Evolutionary conservation across 2,797 vertebrate species (phyloP).

Genomic region (Peromyscus attwateri): DNA sequence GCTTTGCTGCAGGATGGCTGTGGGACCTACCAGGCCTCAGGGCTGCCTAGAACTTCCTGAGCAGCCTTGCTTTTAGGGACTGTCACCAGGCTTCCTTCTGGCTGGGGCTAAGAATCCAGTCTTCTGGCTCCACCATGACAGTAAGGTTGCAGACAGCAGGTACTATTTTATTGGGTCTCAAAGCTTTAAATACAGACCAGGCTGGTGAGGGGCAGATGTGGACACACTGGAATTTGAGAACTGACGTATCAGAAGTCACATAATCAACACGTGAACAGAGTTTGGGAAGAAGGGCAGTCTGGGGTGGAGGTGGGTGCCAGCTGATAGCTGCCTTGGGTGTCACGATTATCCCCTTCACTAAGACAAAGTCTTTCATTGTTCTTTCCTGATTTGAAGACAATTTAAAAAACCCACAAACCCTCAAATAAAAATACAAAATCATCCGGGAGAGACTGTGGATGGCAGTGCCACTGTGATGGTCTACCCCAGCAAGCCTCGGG

Average conservation of each 20-base stretch:
- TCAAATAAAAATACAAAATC: slow-evolving; percentile 75
- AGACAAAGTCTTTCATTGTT: slow-evolving; percentile 74
- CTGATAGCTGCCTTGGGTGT: not conserved
- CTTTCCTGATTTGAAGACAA: slow-evolving; percentile 78
- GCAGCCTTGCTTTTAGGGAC: not conserved
- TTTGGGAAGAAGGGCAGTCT: slow-evolving; percentile 43
- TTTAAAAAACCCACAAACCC: slow-evolving; percentile 42
- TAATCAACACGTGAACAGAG: slow-evolving; percentile 72
- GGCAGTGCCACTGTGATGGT: not conserved
- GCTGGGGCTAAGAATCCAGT: not conserved
- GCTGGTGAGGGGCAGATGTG: slow-evolving; percentile 41
- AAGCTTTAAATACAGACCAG: slow-evolving; percentile 84
- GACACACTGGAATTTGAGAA: slow-evolving; percentile 70
- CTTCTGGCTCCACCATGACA: not conserved
- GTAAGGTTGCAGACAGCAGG: slow-evolving; percentile 74
- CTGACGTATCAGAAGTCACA: slow-evolving; percentile 65
- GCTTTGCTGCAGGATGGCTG: not conserved
- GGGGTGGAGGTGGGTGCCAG: slow-evolving; percentile 3
- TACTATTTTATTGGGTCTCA: slow-evolving; percentile 82
- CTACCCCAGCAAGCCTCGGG: not conserved
- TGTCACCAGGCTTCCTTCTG: not conserved
- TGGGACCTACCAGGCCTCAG: not conserved
- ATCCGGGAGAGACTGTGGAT: not conserved
- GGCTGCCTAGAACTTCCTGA: no score
- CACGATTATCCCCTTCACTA: slow-evolving; percentile 14